Evolutionary conservation across 2,888 invertebrate genomes (phyloP).

Genomic region (Maniola hyperantus): DNA sequence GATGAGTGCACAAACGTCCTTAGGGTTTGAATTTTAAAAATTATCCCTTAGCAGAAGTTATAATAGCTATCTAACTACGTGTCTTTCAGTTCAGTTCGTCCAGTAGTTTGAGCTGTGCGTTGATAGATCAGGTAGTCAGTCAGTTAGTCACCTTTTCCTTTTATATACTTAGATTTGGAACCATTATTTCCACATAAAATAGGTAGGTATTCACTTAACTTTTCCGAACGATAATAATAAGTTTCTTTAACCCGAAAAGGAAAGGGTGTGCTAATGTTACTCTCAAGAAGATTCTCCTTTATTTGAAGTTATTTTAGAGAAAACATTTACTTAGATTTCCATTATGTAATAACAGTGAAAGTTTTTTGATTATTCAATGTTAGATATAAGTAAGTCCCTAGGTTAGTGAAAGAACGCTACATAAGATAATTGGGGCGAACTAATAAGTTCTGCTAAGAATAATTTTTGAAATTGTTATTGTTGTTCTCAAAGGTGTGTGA

Average conservation of each 20-base stretch:
- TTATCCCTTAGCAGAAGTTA: no score
- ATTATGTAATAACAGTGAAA: not conserved
- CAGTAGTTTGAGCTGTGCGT: no score
- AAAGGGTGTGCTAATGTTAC: not conserved
- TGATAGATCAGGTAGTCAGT: no score
- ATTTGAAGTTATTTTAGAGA: not conserved
- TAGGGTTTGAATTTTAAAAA: no score
- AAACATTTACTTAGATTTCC: slow-evolving; percentile 1
- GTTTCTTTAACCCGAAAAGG: not conserved
- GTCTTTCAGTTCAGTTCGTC: no score
- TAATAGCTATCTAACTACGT: no score
- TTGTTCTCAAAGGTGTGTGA: no score
- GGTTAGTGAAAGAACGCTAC: not conserved
- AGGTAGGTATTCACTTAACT: not conserved
- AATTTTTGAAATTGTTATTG: no score
- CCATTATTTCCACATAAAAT: not conserved
- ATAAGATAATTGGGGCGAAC: not conserved
- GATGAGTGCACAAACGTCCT: no score
- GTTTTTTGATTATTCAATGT: not conserved
- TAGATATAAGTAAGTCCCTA: not conserved
- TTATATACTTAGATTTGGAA: no score
- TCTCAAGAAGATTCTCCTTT: not conserved
- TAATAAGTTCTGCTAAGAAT: no score
- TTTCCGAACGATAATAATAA: not conserved
- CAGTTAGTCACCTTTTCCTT: no score